phyloP scores from a whole-genome alignment of 2,888 invertebrate species.

The Eupithecia inturbata region DNA sequence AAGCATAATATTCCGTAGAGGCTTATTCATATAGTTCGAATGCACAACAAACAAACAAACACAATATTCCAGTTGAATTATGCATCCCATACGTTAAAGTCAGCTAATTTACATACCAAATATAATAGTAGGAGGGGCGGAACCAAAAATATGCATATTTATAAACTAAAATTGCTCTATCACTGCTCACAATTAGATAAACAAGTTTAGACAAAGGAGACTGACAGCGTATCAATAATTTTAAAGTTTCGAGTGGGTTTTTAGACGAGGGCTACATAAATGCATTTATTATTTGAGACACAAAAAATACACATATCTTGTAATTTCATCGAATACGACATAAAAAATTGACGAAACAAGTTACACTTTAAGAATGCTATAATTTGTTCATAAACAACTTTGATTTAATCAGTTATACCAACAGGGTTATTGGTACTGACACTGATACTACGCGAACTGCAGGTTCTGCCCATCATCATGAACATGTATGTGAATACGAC shows the following conservation, averaged over 20 bases:
- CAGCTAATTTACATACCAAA: slow-evolving; percentile 35
- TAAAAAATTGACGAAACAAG: too few species aligned
- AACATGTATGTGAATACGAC: too few species aligned
- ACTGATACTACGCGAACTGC: too few species aligned
- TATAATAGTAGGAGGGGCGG: slow-evolving; percentile 37
- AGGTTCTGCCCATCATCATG: too few species aligned
- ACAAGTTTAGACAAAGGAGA: slow-evolving; percentile 36
- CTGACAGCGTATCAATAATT: slow-evolving; percentile 8
- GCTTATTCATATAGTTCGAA: slow-evolving; percentile 10
- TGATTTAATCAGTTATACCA: background rate
- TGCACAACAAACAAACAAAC: slow-evolving; percentile 28
- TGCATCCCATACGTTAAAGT: slow-evolving; percentile 37
- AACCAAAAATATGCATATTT: slow-evolving; percentile 67
- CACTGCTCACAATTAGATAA: slow-evolving; percentile 74
- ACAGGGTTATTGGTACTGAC: too few species aligned
- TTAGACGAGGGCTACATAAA: background rate
- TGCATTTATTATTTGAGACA: background rate
- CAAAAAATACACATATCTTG: too few species aligned
- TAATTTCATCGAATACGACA: too few species aligned
- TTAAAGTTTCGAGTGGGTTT: slow-evolving; percentile 22
- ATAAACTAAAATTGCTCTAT: slow-evolving; percentile 62
- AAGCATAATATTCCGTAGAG: background rate
- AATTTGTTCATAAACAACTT: background rate
- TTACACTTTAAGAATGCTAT: too few species aligned
- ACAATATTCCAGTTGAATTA: slow-evolving; percentile 32